phyloP scores from a whole-genome alignment of 53 echinoderm and acorn worm species.

The Zoroaster sp. region DNA sequence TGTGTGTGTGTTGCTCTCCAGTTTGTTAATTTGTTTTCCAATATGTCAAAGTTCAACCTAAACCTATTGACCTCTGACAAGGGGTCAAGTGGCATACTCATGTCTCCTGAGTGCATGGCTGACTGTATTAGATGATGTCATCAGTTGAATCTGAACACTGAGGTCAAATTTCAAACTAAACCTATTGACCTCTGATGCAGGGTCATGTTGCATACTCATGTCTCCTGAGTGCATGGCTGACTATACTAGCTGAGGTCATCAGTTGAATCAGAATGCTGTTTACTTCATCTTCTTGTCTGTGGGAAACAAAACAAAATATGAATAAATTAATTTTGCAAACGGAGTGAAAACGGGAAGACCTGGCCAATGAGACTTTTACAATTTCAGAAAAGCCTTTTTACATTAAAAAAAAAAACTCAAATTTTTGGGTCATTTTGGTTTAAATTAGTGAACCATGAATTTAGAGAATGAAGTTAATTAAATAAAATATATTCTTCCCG shows the following conservation, averaged over 20 bases:
- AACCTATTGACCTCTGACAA: background rate
- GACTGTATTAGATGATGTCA: slow-evolving; percentile 62
- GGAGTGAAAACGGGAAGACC: background rate
- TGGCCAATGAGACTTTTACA: background rate
- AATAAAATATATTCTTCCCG: no score
- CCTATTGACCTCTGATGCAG: background rate
- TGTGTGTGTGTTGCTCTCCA: no score
- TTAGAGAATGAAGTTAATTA: no score
- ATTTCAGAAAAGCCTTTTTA: no score
- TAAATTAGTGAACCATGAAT: no score
- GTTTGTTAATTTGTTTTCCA: no score
- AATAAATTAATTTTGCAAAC: background rate
- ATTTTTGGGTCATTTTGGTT: no score
- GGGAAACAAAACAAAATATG: background rate
- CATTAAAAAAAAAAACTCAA: no score
- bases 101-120: slow-evolving; percentile 67
- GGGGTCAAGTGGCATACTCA: background rate
- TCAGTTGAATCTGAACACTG: slow-evolving; percentile 54
- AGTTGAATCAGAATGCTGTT: slow-evolving; percentile 59
- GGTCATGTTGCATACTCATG: slow-evolving; percentile 66
- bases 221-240: slow-evolving; percentile 69
- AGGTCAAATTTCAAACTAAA: background rate
- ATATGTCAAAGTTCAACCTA: background rate
- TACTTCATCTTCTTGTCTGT: slow-evolving; percentile 39
- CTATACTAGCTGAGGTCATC: slow-evolving; percentile 60